Base-by-base conservation (phyloP, 2,888 invertebrate genomes). In the Agrochola circellaris region DNA sequence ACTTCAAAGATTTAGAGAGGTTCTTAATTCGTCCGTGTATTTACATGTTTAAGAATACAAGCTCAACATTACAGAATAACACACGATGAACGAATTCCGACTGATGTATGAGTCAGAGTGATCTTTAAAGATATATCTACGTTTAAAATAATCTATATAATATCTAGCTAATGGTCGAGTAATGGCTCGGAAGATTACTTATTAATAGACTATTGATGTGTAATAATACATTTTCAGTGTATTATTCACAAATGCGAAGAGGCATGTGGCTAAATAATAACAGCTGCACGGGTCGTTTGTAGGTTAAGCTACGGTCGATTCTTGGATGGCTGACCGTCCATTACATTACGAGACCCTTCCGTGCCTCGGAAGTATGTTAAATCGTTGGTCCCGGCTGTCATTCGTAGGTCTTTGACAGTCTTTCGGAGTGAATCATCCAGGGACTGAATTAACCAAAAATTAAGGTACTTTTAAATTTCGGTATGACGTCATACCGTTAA, bases 121-220 rank as follows among this genome's bases (percentile, higher is more conserved):
- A 69, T 64, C 56, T 77, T 77, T 64, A 30, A 51, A 48, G 69
- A 42, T 42, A 48, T 54, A 56, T 11, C 26, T n/a, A 77, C 45
- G 13, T 45, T 23, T 62, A 38, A 69, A 77, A 48, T 69, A 58
- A 58, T 38, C 62, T 56, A 56, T 45, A 15, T 77, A 56, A 15
- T 77, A 56, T 2, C 13, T 64, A n/a, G 56, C 77, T 77, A 77
- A 77, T 77, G 77, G 62, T 5, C 6, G 56, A n/a, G 54, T 77
- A 77, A 69, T 77, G 78, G 38, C 34, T 54, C 13, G 30, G n/a
- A 48, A 67, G 67, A 79, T 73, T 73, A 73, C 38, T 79, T 79
- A 79, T 72, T 79, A 60, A 79, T 79, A 73, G 72, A 56, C 56
- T n/a, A 64, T 78, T 64, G 61, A 79, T 67, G 56, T 79, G 30